Evolutionary conservation across 1,140 invertebrate species (phyloP), one percentile per base, ranked within the genome.

Genomic region (Caenorhabditis tropicalis): DNA sequence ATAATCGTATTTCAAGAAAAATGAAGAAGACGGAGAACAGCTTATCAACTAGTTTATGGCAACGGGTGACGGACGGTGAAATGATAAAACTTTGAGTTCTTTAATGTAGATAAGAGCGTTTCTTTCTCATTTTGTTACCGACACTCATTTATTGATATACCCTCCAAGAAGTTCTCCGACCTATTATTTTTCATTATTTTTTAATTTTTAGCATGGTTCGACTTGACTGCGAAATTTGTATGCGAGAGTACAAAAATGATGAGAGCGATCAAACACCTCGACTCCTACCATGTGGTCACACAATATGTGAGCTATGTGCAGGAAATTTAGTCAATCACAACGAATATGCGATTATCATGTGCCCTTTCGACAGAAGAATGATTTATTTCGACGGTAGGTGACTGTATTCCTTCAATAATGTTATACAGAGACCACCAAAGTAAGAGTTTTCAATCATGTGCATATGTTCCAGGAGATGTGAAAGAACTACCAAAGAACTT

Each of bases 281-380:
- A 24, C 43, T 74, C 1, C 24, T 74, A 46, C 65, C n/a, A 74
- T 74, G 65, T 24, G 65, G 65, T 24, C 65, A 74, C 16, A 74
- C 65, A 10, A 3, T 74, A 4, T 74, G 65, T 43, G 65, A 74
- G 33, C 3, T 7, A 19, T 74, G 65, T 43, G 36, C 36, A 2
- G 36, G 24, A n/a, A 74, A 1, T 24, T 9, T 74, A 7, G 10
- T 43, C 1, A 46, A 31, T 29, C 29, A 70, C 15, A n/a, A 70
- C 31, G 33, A 31, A 19, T 1, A 1, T 21, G 36, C n/a, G 2
- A 29, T 43, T 6, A 46, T 74, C 2, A 24, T 46, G 43, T 74
- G 65, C 29, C 65, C 65, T 7, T 74, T 43, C 43, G 65, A 43
- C 27, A 19, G 65, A n/a, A 21, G 15, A 43, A 46, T 24, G 10